Evolutionary conservation across 2,797 vertebrate genomes (phyloP), one percentile per base, ranked within the genome.

Genomic region (Pyrocephalus nanus): DNA sequence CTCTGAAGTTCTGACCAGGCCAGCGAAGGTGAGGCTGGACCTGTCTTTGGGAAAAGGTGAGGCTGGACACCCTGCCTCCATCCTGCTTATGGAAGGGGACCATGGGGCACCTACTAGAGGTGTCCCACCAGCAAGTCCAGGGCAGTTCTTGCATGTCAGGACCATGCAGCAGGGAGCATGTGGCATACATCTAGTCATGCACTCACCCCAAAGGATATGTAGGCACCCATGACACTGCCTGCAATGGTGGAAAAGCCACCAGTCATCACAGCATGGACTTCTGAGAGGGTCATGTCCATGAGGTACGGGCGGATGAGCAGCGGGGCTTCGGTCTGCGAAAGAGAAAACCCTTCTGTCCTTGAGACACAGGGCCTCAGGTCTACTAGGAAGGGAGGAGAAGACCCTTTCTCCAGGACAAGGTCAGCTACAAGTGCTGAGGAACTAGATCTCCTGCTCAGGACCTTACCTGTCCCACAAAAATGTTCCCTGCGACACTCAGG

Each of bases 161-260:
- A 66, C 15, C 27, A 23, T 6, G 3, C 3, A 62, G 48, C 48
- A 36, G 34, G 36, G 34, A 54, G 22, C 27, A 8, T 0, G 15
- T 51, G 36, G n/a, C 30, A 29, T 29, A 12, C 6, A n/a, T 19
- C 45, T 66, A 57, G 40, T 86, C 5, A 0, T 58, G 75, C 16
- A 92, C 98, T 97, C 96, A 99, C 99, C 98, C 99, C 99, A 93
- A 99, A 99, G 51, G 98, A 98, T 95, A 99, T 99, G 95, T 99
- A 99, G 32, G 99, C 99, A 3, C 99, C 99, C 98, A 99, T 98
- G 64, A 99, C 99, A 4, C 99, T 99, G 77, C 99, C 99, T 3
- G 99, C 99, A 6, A 99, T 99, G 40, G 99, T 99, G 62, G 99
- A 98, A 47, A 99, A 99, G 83, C 99, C 99, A 11, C 99, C 99